Base-by-base conservation (phyloP, 2,888 invertebrate genomes). In the Plagodis pulveraria region DNA sequence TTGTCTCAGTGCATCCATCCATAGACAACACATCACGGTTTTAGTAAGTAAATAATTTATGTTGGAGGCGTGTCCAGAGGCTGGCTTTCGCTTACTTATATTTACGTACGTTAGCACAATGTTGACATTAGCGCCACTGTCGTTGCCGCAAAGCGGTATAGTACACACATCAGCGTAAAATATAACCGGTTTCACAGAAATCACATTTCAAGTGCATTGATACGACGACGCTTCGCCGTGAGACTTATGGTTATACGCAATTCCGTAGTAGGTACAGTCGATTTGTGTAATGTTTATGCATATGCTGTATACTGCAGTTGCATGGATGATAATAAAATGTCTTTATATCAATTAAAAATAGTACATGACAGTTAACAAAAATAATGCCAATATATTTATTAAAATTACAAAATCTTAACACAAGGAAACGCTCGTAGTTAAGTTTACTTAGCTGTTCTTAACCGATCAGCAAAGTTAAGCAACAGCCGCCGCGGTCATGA, bases 21-120 rank as follows among this genome's bases (percentile, higher is more conserved):
- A 22, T 22, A 22, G 22, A 22, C 22, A 22, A 22, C 22, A 22
- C 22, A 22, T 22, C 67, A 73, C 75, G 76, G 71, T 76, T 78
- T 80, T 74, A 69, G 73, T 78, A 71, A 62, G 81, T 79, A 83
- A 86, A 87, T 86, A 86, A 80, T 77, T 76, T 74, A 76, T 83
- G 81, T 82, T 81, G 71, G 70, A 76, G 72, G 66, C 71, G 67
- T 73, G 73, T 74, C 74, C 66, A 63, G 70, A 74, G 77, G 76
- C 76, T 78, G 55, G 74, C 77, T 85, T 81, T 83, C 72, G 75
- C 80, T 72, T 77, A 81, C 80, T 77, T 71, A 56, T 85, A 80
- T 87, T 83, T 84, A 82, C 81, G 76, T 75, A 74, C 73, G 77
- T 72, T 72, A 74, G 69, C 73, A 71, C 58, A 2, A 32, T 77